Evolutionary conservation across 1,140 invertebrate genomes (phyloP), one percentile per base, ranked within the genome.

Genomic region (Lordiphosa stackelbergi): DNA sequence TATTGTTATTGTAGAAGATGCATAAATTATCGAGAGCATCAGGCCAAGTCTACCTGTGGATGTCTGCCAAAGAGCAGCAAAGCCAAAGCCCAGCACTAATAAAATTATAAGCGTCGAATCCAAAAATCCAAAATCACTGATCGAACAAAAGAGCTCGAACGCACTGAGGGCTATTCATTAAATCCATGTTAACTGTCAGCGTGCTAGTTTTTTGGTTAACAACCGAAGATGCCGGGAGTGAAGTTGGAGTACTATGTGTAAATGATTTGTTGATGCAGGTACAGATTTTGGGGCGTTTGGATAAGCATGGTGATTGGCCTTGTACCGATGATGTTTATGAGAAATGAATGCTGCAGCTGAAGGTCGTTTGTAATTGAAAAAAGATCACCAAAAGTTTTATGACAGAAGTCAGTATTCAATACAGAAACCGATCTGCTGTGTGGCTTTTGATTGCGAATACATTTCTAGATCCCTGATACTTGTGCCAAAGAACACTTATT

Each of bases 151-250:
- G 22, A 46, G 19, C 36, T 37, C 11, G 51, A 41, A 34, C 48
- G 53, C 59, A 56, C 46, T 55, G 47, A 55, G 37, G 45, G 48
- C 34, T 52, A 46, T 57, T 68, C 64, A 68, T 68, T 61, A 60
- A 69, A 40, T 65, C 61, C 53, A 41, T 53, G 52, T 59, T 52
- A 59, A 60, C 62, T 69, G 56, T 69, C 62, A 69, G 66, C 63
- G 52, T 53, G 64, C 64, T 65, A 68, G 65, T 64, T 68, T 58
- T 53, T 56, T 68, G 65, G 48, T 58, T 35, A 38, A 24, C 62
- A 58, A 64, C 53, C 51, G 46, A 48, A 65, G 40, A 51, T 37
- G 47, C 35, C 37, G 35, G 16, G 36, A 37, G 10, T 19, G 12
- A 31, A 13, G 8, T 36, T 19, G 12, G 24, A 28, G 28, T 59